These are phyloP conservation scores for Callaeas wilsoni DNA, from an alignment of 2,113 vertebrate species.

Conservation along the genomic window DNA sequence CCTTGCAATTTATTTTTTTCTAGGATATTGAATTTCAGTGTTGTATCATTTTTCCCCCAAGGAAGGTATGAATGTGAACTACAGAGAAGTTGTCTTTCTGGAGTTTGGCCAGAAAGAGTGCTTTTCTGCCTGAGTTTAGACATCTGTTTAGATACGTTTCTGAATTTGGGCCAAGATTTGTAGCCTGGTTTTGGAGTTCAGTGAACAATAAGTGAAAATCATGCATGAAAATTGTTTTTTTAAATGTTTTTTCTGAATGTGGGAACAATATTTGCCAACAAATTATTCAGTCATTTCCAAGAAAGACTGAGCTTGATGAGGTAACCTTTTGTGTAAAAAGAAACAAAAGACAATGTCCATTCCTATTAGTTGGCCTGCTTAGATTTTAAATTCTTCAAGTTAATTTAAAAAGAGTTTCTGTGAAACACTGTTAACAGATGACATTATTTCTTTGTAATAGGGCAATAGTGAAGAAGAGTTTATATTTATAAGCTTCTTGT, in stretches of 20 bases:
- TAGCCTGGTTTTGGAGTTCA: not conserved
- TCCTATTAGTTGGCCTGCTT: not conserved
- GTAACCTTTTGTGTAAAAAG: not conserved
- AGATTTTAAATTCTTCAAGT: not conserved
- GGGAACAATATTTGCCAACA: not conserved
- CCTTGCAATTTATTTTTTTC: not conserved
- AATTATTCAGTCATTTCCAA: not conserved
- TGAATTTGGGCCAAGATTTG: not conserved
- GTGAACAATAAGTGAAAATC: not conserved
- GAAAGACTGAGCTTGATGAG: not conserved
- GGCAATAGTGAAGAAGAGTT: not conserved
- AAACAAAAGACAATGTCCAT: not conserved
- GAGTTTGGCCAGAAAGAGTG: not conserved
- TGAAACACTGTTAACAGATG: not conserved
- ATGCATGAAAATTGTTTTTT: not conserved
- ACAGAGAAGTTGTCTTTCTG: not conserved
- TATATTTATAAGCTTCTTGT: not conserved
- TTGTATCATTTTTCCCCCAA: not conserved
- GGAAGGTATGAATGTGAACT: not conserved
- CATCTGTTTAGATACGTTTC: not conserved
- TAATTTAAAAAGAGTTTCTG: not conserved
- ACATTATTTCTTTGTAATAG: not conserved
- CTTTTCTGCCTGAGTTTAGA: not conserved
- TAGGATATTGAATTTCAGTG: not conserved
- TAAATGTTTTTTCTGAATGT: not conserved